Conservation (phyloP, 2,113 vertebrate genomes). For the Oncorhynchus gorbuscha region DNA sequence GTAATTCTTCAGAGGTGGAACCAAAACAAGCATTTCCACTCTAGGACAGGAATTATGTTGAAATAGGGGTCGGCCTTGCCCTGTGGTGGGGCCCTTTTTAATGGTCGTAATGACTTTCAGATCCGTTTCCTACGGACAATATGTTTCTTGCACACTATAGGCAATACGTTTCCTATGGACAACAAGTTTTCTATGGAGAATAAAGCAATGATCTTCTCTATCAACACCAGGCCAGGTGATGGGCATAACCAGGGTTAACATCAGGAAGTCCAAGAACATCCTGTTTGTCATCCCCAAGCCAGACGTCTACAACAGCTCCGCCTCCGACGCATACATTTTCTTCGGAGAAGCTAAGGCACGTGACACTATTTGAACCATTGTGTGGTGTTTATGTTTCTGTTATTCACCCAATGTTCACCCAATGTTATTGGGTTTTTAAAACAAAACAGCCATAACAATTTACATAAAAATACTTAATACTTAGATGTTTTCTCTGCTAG, state of each 20-base stretch:
- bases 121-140: not conserved
- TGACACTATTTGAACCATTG: slow-evolving; percentile 50
- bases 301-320: slow-evolving; percentile 89
- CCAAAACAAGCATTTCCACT: too few species aligned
- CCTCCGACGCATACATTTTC: slow-evolving; percentile 89
- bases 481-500: too few species aligned
- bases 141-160: too few species aligned
- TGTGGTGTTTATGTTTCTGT: not conserved
- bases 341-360: slow-evolving; percentile 88
- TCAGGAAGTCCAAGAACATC: slow-evolving; percentile 91
- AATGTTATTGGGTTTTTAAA: too few species aligned
- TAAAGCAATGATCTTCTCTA: not conserved
- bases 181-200: not conserved
- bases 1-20: too few species aligned
- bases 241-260: slow-evolving; percentile 87
- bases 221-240: slow-evolving; percentile 81
- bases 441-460: too few species aligned
- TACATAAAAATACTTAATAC: too few species aligned
- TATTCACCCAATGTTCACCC: too few species aligned
- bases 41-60: too few species aligned
- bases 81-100: too few species aligned
- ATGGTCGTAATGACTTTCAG: not conserved
- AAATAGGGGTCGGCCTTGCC: too few species aligned
- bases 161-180: not conserved
- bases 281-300: slow-evolving; percentile 91